Evolutionary conservation across 2,797 vertebrate species (phyloP), one percentile per base, ranked within the genome.

Genomic region (Leptoclinus maculatus): DNA sequence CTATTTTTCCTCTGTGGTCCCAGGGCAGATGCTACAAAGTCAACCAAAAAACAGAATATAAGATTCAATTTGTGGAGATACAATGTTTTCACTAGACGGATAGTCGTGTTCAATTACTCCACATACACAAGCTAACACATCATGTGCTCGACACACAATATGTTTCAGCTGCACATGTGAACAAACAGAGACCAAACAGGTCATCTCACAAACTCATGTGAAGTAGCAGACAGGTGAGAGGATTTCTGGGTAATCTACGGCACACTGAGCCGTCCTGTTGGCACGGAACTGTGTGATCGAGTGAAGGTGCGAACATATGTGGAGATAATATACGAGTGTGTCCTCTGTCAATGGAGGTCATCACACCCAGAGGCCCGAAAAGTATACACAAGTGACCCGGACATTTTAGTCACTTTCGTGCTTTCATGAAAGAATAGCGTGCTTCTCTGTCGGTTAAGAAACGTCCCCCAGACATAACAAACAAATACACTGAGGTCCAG

Each of bases 201-300:
- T 84, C 58, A 60, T 14, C 53, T 89, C 5, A 76, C 76, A 74
- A 73, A 38, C 64, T 2, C 17, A 7, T 86, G 87, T 65, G 83
- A 93, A 76, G 78, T 84, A 21, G 34, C 86, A 76, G 76, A 71
- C 54, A 65, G 74, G 76, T 86, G 83, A 78, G 81, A 90, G 27
- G 72, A 34, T 51, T 67, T 39, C 71, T 57, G 51, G 66, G 36
- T 72, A 17, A 73, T 75, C 53, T 58, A 53, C 84, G 6, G 56
- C 5, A 53, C 71, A 23, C 53, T 17, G 67, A 71, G 65, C 29
- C 53, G 10, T 6, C 65, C 68, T 41, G 81, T 38, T 72, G 73
- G 72, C 70, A 58, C 14, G 2, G 51, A 54, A 3, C 38, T 66
- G 79, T 17, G 53, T 68, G 74, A 5, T 49, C 2, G 45, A 57